Evolutionary conservation across 2,113 vertebrate species (phyloP), one percentile per base, ranked within the genome.

Genomic region (Colistium nudipinnis): DNA sequence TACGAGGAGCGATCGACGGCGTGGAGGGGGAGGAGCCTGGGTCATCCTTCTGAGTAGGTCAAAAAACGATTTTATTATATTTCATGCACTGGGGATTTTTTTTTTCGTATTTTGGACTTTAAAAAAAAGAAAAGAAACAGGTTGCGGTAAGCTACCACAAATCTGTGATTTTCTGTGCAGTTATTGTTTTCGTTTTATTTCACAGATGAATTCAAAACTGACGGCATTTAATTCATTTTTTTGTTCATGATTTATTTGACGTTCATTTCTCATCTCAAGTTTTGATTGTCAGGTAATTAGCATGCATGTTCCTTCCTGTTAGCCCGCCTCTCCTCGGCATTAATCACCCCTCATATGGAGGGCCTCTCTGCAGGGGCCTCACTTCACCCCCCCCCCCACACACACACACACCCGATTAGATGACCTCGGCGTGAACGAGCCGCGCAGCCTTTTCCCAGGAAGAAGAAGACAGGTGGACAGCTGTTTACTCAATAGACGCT

Each of bases 401-500:
- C 30, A 8, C 51, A 4, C 30, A 14, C n/a, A n/a, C 30, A 6
- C 73, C 66, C 44, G 27, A n/a, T 53, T 28, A 73, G 63, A 62
- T 75, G 85, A 83, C 74, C 74, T 66, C 62, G 61, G 89, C 87
- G 91, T 90, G 92, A 92, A 93, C 88, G 60, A 68, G 80, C 70
- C 38, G 82, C 31, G 67, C 66, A 73, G 84, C 68, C 83, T 82
- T 85, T 93, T 93, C 92, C 90, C 92, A 92, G 85, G 89, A 87
- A 81, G 30, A 14, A 75, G 76, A 19, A 78, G 89, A 85, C 90
- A 92, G 92, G 90, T 93, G 92, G 90, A 86, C 91, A 90, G 88
- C 90, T 90, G 89, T 74, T 81, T 78, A 66, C 81, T 90, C 88
- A 92, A 92, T 89, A 85, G 89, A 43, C 84, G 62, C 75, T 85